Evolutionary conservation across 1,140 invertebrate genomes (phyloP), one percentile per base, ranked within the genome.

Genomic region (Halictus rubicundus): DNA sequence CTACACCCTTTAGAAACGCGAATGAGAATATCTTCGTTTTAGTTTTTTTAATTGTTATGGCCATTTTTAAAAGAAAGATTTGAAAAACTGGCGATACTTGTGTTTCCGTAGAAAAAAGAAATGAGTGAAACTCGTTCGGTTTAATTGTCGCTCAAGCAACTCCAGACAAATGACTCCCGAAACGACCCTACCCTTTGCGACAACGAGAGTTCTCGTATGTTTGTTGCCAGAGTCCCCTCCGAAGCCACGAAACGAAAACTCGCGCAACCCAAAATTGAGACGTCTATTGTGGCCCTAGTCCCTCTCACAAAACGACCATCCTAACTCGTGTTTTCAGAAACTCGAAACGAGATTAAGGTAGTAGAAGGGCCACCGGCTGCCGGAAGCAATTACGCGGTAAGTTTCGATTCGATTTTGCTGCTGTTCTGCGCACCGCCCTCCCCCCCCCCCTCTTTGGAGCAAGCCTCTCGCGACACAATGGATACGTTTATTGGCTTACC

Each of bases 91-190:
- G n/a, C n/a, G n/a, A n/a, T n/a, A n/a, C n/a, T n/a, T n/a, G n/a
- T n/a, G n/a, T n/a, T n/a, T n/a, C n/a, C n/a, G n/a, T n/a, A n/a
- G n/a, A n/a, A n/a, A n/a, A n/a, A n/a, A n/a, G 32, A 32, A 1
- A 5, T 3, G 32, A 32, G 5, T 32, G 2, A 32, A 32, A 32
- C 32, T 32, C 32, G 32, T 32, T 32, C 5, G 32, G 3, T 32
- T 32, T 2, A 32, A 32, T 81, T 68, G 64, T 37, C 76, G 42
- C 61, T 68, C 72, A 80, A 59, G 83, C 78, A 80, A 80, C 81
- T 83, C 85, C 85, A 87, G 89, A 88, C 89, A 88, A 89, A 89
- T 89, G 89, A 80, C 88, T 89, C 89, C 88, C 86, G 84, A 86
- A 85, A 85, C 79, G 80, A 63, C 68, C 82, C 52, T 54, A 74